Base-by-base conservation (phyloP, 1,140 invertebrate species). In the Caenorhabditis remanei region DNA sequence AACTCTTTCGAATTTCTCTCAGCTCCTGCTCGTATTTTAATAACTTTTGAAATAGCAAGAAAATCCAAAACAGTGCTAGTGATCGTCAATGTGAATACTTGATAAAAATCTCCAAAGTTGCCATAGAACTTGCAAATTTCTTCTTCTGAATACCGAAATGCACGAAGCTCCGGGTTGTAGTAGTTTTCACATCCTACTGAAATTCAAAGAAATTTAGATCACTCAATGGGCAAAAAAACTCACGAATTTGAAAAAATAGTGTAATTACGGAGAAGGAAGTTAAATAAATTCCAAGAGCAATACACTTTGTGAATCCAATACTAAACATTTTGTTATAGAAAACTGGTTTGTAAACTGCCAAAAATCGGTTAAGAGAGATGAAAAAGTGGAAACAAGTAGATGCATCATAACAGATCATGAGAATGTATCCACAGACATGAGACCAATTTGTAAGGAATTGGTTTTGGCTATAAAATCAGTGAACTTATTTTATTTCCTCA, bases 191-290 rank as follows among this genome's bases (percentile, higher is more conserved):
- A 71, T 46, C 65, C 65, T 16, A 71, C 65, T 71, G 65, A 41
- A 67, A 43, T 19, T 67, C n/a, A 14, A 13, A 11, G 14, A 1
- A 43, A 67, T 6, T 65, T 65, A 2, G 0, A 11, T 65, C 1
- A 13, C 32, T 0, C 14, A 40, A 40, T 4, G 32, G 32, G 9
- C 8, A 6, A 63, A 11, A 16, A 43, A 71, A 71, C 40, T 46
- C 46, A 71, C 65, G 19, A 71, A 71, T 71, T 46, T 71, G 65
- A 24, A 71, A 71, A 19, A 71, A 71, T 11, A 71, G 41, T 43
- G 65, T 71, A 4, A 71, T 71, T 4, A 71, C 19, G 4, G 40
- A 43, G 19, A 71, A 46, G 4, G 65, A 43, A 9, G 6, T 0
- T 14, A 46, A 19, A 71, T 71, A 71, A n/a, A 43, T 46, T 43